A percentile compares a stretch with the other conserved stretches of the same genome.
Evolutionary conservation across 1,140 invertebrate species (phyloP).

Genomic region (Diploscapter pachys): DNA sequence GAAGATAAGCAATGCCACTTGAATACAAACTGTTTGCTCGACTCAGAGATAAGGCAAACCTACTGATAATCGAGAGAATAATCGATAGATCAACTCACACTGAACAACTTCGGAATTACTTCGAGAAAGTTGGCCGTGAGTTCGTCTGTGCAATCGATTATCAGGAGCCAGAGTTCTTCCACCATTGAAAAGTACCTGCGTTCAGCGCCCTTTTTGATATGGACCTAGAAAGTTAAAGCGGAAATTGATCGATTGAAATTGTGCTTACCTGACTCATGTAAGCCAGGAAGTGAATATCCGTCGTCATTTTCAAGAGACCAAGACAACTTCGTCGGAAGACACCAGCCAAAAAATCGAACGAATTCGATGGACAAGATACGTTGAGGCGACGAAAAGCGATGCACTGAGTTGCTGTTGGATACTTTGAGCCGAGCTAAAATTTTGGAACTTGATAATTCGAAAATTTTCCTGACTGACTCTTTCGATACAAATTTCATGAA

Average conservation of each 20-base stretch:
- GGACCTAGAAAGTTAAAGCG: conserved; percentile 9
- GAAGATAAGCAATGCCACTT: too few species aligned
- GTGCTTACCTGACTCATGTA: conserved; percentile 21
- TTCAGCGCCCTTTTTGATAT: conserved; percentile 19
- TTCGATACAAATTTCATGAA: conserved; percentile 34
- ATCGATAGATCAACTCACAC: conserved; percentile 10
- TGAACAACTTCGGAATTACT: conserved; percentile 29
- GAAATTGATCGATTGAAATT: neutral
- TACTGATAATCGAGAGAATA: too few species aligned
- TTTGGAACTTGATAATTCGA: too few species aligned
- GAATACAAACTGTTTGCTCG: too few species aligned
- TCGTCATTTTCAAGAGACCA: conserved; percentile 27
- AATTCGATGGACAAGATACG: too few species aligned
- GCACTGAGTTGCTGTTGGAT: too few species aligned
- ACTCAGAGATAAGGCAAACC: too few species aligned
- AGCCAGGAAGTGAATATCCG: conserved; percentile 30
- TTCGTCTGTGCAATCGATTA: conserved; percentile 19
- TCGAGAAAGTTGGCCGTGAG: conserved; percentile 21
- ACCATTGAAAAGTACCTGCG: conserved; percentile 36
- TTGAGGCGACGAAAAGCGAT: too few species aligned
- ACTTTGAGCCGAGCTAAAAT: too few species aligned
- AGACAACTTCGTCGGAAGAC: conserved; percentile 3
- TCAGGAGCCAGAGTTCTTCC: conserved; percentile 37
- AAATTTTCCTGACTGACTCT: conserved; percentile 11
- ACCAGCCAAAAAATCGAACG: too few species aligned